Evolutionary conservation across 2,797 vertebrate genomes (phyloP).

Genomic region (Calcarius lapponicus): DNA sequence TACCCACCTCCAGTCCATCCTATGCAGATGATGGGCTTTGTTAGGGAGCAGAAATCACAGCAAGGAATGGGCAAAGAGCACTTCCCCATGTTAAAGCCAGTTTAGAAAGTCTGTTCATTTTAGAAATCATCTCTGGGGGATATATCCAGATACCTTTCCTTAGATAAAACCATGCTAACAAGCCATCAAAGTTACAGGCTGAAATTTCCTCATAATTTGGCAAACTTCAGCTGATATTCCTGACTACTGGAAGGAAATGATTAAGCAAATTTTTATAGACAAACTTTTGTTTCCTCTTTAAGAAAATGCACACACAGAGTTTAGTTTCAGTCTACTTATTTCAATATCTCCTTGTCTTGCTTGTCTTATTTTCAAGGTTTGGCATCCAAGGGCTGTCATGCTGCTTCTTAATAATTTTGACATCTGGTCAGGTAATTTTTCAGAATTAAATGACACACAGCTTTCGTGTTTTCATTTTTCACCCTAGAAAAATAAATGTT

Average conservation of each 20-base stretch:
- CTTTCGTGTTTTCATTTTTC: not conserved
- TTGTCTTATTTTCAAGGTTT: slow-evolving; percentile 1
- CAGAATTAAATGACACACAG: not conserved
- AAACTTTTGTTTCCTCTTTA: not conserved
- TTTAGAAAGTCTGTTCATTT: not conserved
- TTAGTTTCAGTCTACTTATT: not conserved
- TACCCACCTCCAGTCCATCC: not conserved
- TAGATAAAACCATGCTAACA: not conserved
- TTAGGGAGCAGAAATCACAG: not conserved
- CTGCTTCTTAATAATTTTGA: slow-evolving; percentile 33
- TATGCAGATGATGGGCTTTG: rapidly evolving
- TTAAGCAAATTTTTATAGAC: not conserved
- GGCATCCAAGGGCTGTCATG: slow-evolving; percentile 8
- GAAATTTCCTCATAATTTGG: not conserved
- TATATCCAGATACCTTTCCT: not conserved
- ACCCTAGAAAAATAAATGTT: not conserved
- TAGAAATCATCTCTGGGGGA: not conserved
- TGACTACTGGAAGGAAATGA: not conserved
- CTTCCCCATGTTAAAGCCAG: not conserved
- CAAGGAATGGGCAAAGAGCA: not conserved
- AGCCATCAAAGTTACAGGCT: not conserved
- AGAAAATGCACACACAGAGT: not conserved
- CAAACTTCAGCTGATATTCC: not conserved
- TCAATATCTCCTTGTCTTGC: not conserved
- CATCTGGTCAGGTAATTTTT: slow-evolving; percentile 20